These are phyloP conservation scores for Brachystomella parvula DNA, from an alignment of 1,140 invertebrate genomes.

Conservation along the genomic window DNA sequence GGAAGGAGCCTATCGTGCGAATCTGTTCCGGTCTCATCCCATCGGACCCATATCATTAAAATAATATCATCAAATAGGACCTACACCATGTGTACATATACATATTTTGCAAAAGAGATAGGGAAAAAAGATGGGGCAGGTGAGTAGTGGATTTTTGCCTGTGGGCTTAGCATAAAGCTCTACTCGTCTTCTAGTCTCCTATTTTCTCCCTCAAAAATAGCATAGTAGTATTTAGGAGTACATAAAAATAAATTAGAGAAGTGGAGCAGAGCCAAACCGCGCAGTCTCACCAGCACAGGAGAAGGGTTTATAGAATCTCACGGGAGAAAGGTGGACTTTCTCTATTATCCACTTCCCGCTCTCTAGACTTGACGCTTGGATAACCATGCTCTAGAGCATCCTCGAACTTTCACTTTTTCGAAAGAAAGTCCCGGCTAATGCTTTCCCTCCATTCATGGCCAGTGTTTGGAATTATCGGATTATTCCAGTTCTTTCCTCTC, in stretches of 20 bases:
- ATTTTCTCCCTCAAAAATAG: too few species aligned
- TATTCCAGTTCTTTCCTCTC: neutral
- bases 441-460: neutral
- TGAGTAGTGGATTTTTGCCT: neutral
- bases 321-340: neutral
- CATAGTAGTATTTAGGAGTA: neutral
- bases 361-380: neutral
- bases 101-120: neutral
- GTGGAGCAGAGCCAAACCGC: too few species aligned
- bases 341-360: too few species aligned
- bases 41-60: neutral
- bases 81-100: too few species aligned
- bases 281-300: too few species aligned
- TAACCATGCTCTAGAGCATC: neutral
- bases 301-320: neutral
- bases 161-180: neutral
- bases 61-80: neutral
- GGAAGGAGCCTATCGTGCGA: neutral
- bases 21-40: neutral
- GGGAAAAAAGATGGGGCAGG: neutral
- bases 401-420: neutral
- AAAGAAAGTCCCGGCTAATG: neutral
- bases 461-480: neutral
- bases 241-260: neutral
- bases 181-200: neutral